A percentile compares a stretch with the other conserved stretches of the same genome.
phyloP scores from a whole-genome alignment of 92 coral and sea anemone species.

The Muricea muricata region DNA sequence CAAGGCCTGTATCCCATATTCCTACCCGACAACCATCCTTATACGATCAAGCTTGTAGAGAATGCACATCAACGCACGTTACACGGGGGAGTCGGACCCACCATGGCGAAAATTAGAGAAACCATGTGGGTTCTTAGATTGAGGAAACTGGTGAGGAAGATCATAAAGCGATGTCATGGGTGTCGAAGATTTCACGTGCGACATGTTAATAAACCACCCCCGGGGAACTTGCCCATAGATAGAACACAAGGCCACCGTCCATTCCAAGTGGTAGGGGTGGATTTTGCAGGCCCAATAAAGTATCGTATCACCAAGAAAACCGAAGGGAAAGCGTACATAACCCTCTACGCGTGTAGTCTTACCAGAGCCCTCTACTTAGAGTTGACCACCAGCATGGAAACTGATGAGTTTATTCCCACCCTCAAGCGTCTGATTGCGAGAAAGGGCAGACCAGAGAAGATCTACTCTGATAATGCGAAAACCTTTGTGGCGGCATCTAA shows the following conservation, averaged over 20 bases:
- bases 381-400: conserved; percentile 40
- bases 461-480: conserved; percentile 59
- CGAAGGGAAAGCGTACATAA: too few species aligned
- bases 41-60: conserved; percentile 50
- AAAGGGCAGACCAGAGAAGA: conserved; percentile 29
- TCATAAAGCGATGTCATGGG: conserved; percentile 41
- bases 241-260: too few species aligned
- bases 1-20: conserved; percentile 64
- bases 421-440: conserved; percentile 55
- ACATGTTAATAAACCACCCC: too few species aligned
- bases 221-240: too few species aligned
- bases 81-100: conserved; percentile 70
- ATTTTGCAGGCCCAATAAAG: too few species aligned
- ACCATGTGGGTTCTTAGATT: conserved; percentile 62
- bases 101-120: conserved; percentile 53
- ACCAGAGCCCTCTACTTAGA: too few species aligned
- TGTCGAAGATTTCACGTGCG: too few species aligned
- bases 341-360: too few species aligned
- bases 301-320: too few species aligned
- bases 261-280: too few species aligned
- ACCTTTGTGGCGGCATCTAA: conserved; percentile 59
- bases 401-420: conserved; percentile 46
- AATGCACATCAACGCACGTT: conserved; percentile 55
- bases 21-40: conserved; percentile 34
- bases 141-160: conserved; percentile 50